A percentile compares a stretch with the other conserved stretches of the same genome.
These are phyloP conservation scores for rat (Rattus norvegicus) DNA, from an alignment of 2,113 vertebrate species.

Conservation along the genomic window GRCr8 NC_086028.1:57210501-57211000, in stretches of 20 bases:
- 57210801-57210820: neutral
- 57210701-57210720: neutral
- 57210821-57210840: neutral
- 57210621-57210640: neutral
- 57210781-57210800: neutral
- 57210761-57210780: neutral
- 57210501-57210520: neutral
- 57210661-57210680: neutral
- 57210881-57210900: too few relatives aligned
- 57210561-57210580: neutral
- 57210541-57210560: constrained; percentile 42
- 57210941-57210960: fast-evolving
- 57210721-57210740: neutral
- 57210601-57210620: neutral
- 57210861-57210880: neutral
- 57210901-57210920: neutral
- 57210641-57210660: neutral
- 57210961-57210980: neutral
- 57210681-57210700: neutral
- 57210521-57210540: constrained; percentile 56
- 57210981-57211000: neutral
- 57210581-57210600: neutral
- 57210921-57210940: neutral
- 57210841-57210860: neutral
- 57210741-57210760: too few relatives aligned